phyloP scores from a whole-genome alignment of 1,140 invertebrate genomes.

The Cryptotermes secundus region DNA sequence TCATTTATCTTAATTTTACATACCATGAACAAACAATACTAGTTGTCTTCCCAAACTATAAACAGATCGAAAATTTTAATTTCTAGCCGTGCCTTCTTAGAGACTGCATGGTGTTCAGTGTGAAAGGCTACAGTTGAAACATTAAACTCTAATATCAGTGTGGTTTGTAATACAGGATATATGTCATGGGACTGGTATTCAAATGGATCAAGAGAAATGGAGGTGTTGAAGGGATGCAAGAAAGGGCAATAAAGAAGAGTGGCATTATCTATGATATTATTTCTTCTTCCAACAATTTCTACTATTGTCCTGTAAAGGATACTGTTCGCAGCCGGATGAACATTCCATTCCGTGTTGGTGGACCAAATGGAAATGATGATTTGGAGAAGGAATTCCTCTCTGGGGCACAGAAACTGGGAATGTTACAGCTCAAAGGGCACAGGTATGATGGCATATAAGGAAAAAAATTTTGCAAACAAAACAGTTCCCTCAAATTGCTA shows the following conservation, averaged over 20 bases:
- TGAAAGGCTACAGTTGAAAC: no score
- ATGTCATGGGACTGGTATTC: slow-evolving; percentile 86
- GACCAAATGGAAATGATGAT: slow-evolving; percentile 65
- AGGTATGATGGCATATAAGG: slow-evolving; percentile 63
- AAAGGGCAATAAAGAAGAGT: slow-evolving; percentile 70
- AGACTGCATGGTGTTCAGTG: no score
- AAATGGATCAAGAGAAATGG: slow-evolving; percentile 88
- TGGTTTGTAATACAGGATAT: slow-evolving; percentile 70
- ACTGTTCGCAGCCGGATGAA: slow-evolving; percentile 82
- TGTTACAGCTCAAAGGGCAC: slow-evolving; percentile 94
- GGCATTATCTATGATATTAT: slow-evolving; percentile 80
- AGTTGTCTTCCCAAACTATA: no score
- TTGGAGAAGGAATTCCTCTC: slow-evolving; percentile 86
- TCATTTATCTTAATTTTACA: no score
- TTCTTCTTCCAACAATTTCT: slow-evolving; percentile 86
- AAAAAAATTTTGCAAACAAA: not conserved
- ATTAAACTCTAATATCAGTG: no score
- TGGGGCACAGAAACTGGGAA: slow-evolving; percentile 70
- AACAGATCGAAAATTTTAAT: no score
- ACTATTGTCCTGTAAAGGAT: slow-evolving; percentile 68
- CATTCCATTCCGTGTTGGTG: slow-evolving; percentile 84
- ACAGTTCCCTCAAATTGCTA: no score
- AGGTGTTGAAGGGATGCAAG: slow-evolving; percentile 81
- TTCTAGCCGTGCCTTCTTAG: no score
- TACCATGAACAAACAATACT: no score